Conservation (phyloP, 1,140 invertebrate species). For the Aphidius ervi region DNA sequence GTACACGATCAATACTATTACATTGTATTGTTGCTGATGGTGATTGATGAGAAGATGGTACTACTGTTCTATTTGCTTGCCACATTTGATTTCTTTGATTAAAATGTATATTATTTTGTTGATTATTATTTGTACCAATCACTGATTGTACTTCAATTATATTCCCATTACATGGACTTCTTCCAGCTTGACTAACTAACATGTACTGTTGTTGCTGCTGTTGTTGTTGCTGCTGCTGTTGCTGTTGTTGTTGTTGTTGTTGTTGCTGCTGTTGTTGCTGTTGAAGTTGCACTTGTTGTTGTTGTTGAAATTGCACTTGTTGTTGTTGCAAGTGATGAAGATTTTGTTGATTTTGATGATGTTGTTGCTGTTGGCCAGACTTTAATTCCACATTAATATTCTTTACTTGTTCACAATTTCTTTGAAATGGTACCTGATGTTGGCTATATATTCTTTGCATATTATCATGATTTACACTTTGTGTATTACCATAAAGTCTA, state of each 20-base stretch:
- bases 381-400: conserved; percentile 3
- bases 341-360: no score
- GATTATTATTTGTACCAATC: conserved; percentile 29
- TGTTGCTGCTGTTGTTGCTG: conserved; percentile 3
- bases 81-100: conserved; percentile 59
- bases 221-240: conserved; percentile 23
- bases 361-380: background rate
- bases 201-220: conserved; percentile 38
- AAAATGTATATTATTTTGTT: conserved; percentile 38
- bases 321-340: no score
- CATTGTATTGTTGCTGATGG: conserved; percentile 35
- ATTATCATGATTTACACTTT: conserved; percentile 47
- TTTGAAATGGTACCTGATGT: conserved; percentile 53
- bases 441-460: conserved; percentile 59
- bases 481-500: conserved; percentile 40
- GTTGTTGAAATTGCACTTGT: no score
- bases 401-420: conserved; percentile 37
- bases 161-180: conserved; percentile 35
- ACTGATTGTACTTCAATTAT: conserved; percentile 31
- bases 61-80: conserved; percentile 57
- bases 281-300: background rate
- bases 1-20: conserved; percentile 62
- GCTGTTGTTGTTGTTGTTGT: conserved; percentile 38
- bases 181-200: conserved; percentile 35
- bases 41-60: conserved; percentile 37